Conservation (phyloP, 2,113 vertebrate species). For the Tyrannus savana region DNA sequence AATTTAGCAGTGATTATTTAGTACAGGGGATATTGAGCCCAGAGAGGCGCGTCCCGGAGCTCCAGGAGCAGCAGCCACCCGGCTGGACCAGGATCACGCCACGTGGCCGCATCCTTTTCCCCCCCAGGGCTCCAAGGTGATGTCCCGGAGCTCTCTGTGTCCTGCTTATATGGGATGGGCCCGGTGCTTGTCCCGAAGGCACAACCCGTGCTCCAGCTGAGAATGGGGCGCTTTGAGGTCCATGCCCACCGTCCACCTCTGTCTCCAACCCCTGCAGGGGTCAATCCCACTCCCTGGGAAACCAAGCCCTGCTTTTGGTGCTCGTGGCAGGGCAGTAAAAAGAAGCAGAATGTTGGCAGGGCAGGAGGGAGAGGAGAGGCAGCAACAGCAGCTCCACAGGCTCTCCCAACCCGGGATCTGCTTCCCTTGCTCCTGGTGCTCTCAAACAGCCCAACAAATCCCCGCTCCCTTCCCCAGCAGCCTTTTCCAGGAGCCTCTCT, state of each 20-base stretch:
- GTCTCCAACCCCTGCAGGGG: background rate
- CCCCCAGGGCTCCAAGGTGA: accelerated
- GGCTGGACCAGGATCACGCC: accelerated
- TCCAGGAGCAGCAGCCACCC: accelerated
- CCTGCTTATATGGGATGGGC: background rate
- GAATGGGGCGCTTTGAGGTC: background rate
- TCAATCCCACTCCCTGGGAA: background rate
- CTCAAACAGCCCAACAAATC: background rate
- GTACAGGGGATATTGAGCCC: background rate
- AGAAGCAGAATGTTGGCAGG: background rate
- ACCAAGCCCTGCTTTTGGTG: background rate
- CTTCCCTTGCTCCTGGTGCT: background rate
- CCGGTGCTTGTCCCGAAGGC: background rate
- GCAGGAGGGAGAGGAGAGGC: background rate
- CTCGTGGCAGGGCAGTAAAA: background rate
- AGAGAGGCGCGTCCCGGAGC: accelerated
- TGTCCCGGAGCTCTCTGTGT: accelerated
- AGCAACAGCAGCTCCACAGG: accelerated
- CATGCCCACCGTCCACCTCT: background rate
- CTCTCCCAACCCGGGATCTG: background rate
- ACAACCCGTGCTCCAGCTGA: background rate
- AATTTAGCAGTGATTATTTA: background rate
- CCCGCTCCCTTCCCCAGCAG: background rate
- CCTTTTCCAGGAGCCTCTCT: background rate
- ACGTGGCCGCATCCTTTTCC: accelerated